phyloP scores from a whole-genome alignment of 2,888 invertebrate species.

The Netelia melanura region DNA sequence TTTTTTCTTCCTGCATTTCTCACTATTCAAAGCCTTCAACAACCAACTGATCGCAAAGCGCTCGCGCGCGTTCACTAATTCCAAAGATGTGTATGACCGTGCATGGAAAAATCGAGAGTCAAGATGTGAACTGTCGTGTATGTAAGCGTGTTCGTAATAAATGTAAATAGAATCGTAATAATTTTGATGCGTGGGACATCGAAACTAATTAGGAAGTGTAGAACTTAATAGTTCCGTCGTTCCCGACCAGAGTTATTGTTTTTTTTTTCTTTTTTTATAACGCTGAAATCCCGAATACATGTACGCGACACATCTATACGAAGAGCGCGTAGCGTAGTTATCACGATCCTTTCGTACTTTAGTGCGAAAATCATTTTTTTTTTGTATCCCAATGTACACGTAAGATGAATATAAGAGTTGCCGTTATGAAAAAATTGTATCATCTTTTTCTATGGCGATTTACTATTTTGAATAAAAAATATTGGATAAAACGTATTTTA shows the following conservation, averaged over 20 bases:
- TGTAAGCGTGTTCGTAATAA: slow-evolving; percentile 34
- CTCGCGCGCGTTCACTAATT: background rate
- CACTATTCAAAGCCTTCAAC: background rate
- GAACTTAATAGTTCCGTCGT: background rate
- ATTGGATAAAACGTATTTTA: slow-evolving; percentile 30
- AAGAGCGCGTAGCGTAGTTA: slow-evolving; percentile 3
- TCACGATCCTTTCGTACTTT: slow-evolving; percentile 16
- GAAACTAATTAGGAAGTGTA: slow-evolving; percentile 1
- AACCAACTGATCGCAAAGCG: background rate
- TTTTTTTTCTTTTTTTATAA: slow-evolving; percentile 6
- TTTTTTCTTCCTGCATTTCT: background rate
- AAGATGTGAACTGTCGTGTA: slow-evolving; percentile 1
- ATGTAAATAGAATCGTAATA: slow-evolving; percentile 64
- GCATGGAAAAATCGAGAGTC: background rate
- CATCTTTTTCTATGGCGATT: slow-evolving; percentile 72
- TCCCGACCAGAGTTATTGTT: background rate
- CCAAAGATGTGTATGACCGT: slow-evolving; percentile 3
- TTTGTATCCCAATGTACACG: slow-evolving; percentile 56
- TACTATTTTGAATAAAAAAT: slow-evolving; percentile 77
- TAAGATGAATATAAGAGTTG: slow-evolving; percentile 56
- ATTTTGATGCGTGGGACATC: slow-evolving; percentile 32
- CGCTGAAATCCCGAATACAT: slow-evolving; percentile 2
- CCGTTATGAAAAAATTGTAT: slow-evolving; percentile 60
- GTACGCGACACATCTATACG: slow-evolving; percentile 11
- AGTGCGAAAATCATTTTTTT: slow-evolving; percentile 49